Evolutionary conservation across 1,140 invertebrate species (phyloP), one percentile per base, ranked within the genome.

Genomic region (Drosophila kanapiae): DNA sequence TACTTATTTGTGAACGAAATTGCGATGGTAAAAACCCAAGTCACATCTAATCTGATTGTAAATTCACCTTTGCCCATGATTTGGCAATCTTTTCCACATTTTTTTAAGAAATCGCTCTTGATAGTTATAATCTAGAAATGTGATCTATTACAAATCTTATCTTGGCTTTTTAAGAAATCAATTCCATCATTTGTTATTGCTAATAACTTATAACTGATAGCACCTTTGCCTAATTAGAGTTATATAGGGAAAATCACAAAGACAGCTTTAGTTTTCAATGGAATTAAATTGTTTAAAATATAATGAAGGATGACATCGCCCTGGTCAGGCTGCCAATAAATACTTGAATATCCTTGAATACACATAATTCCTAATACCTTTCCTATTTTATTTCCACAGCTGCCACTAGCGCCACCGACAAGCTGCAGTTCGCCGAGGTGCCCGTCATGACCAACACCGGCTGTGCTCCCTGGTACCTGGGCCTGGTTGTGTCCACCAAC

Each of bases 391-490:
- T 58, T 0, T 5, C 4, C 9, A 16, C 11, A 84, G 78, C 53
- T 31, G 81, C 63, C 27, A 56, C 49, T 2, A 45, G 40, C 6
- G 78, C 23, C 47, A 83, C 88, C 9, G 69, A 88, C 35, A 40
- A 57, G 2, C 45, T 91, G 64, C 88, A 79, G n/a, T 88, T 10
- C 49, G 62, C 70, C 48, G 14, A 14, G 4, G 68, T 72, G 6
- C 79, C 88, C 23, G 65, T 91, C 57, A 91, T 91, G 48, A 72
- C 16, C n/a, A 85, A 88, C 60, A 65, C 48, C 10, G 80, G 78
- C 43, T 91, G 88, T 59, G 42, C 68, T 1, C 61, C 70, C 6
- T 83, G 81, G 78, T 88, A 29, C 38, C 11, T 37, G 0, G 88
- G 88, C 11, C 10, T 63, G 13, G 37, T 88, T 7, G 4, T 9